Base-by-base conservation (phyloP, 2,113 vertebrate species). In the Pteruthius melanotis region DNA sequence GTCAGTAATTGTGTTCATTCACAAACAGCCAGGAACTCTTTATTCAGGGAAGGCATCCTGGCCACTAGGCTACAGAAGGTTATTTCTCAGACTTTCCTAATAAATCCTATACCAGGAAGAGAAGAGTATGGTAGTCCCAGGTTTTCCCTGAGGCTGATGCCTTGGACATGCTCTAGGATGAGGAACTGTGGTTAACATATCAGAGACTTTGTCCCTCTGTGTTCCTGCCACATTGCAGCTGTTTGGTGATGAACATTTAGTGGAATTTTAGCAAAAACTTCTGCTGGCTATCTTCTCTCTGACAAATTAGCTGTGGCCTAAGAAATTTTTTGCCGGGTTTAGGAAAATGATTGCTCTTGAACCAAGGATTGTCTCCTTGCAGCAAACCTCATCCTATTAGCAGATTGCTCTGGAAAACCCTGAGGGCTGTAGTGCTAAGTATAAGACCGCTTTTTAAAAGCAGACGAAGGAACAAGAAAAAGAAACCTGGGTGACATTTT, bases 111-210 rank as follows among this genome's bases (percentile, higher is more conserved):
- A 37, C 12, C 26, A 54, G 10, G 35, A 83, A 45, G 26, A 66
- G 47, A 50, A 45, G 42, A 70, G 5, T 12, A 13, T 60, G 52
- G 10, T 26, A 81, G 23, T 68, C 13, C 13, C 17, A 70, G 35
- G 37, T 56, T 10, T 69, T 21, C 12, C 39, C 13, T 0, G 0
- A 50, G 23, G 4, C 1, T 63, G 30, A 42, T 54, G 5, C 6
- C 9, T 47, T 78, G 60, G 21, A 28, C 21, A 11, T 33, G 3
- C 14, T 66, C 7, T 40, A 69, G 21, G 17, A 44, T 4, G 17
- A 92, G 11, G 20, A 77, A 11, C 19, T 61, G 40, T 37, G 60
- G 11, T 28, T 72, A 27, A 16, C 12, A 22, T 21, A 13, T 50
- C 1, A 2, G 11, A 28, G 56, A 19, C 39, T 89, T 77, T 57